Evolutionary conservation across 2,113 vertebrate genomes (phyloP), one percentile per base, ranked within the genome.

Genomic region (Polyodon spathula): DNA sequence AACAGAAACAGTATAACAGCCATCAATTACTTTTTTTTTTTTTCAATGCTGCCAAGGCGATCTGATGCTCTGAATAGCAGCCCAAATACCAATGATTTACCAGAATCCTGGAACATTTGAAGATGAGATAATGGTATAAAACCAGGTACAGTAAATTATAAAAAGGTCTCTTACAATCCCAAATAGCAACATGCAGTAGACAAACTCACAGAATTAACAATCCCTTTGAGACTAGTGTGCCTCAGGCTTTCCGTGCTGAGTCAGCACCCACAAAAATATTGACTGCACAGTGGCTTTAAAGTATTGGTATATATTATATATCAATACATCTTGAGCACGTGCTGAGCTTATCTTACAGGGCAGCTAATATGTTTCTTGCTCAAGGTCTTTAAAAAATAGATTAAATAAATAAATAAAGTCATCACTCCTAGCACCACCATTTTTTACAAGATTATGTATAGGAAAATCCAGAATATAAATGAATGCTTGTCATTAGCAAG

Each of bases 201-300:
- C 73, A 64, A 72, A 75, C 72, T 72, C 59, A 70, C 75, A 73
- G 76, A 66, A 74, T 83, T 72, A 76, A 74, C 72, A 76, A 76
- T 75, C 76, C 71, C 67, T 67, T 69, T 62, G 72, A 76, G 67
- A 74, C 68, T 65, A 70, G 76, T 72, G 68, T 66, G 73, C 73
- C 71, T 69, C n/a, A 37, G 70, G 76, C 63, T 37, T 74, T 71
- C 54, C 40, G 74, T 71, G 75, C 73, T 81, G 78, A 81, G 73
- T 74, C 81, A 80, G 78, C 78, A 77, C 65, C 51, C 68, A 72
- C 71, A 14, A 63, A 76, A 71, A 68, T 71, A 69, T 61, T 63
- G 69, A 74, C 72, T 77, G 69, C 64, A 27, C 27, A 73, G 66
- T 75, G 63, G 58, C 70, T 75, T 75, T 68, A 65, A 62, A 75